Conservation (phyloP, 2,113 vertebrate genomes). For the Bungarus multicinctus region DNA sequence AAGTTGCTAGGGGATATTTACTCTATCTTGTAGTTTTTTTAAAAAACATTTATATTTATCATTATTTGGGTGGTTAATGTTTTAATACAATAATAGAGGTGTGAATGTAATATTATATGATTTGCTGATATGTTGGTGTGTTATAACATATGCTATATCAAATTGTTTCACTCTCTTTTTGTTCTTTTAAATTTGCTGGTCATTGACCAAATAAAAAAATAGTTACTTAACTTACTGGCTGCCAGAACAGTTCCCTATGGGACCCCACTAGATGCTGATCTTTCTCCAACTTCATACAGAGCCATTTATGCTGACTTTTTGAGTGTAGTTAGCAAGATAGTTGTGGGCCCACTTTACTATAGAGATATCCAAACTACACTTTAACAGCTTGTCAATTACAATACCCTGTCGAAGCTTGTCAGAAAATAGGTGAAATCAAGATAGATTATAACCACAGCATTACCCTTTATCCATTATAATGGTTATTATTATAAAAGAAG, state of each 20-base stretch:
- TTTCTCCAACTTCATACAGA: background rate
- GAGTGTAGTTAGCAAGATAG: background rate
- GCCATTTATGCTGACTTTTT: background rate
- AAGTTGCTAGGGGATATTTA: background rate
- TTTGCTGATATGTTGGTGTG: background rate
- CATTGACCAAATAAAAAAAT: background rate
- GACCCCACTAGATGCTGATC: background rate
- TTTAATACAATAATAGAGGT: background rate
- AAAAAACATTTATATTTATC: background rate
- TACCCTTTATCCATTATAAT: background rate
- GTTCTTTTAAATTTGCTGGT: background rate
- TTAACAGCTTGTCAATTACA: background rate
- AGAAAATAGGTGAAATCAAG: background rate
- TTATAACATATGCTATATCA: no score
- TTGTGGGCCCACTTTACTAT: background rate
- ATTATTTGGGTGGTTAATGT: background rate
- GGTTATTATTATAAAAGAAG: background rate
- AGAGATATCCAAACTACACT: background rate
- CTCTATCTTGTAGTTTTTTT: background rate
- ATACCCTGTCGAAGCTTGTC: background rate
- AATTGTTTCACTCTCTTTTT: background rate
- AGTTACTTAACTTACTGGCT: background rate
- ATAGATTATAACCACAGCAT: background rate
- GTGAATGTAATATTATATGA: background rate
- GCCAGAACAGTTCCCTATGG: background rate